phyloP scores from a whole-genome alignment of 2,797 vertebrate genomes.

The Kryptolebias ocellatus region DNA sequence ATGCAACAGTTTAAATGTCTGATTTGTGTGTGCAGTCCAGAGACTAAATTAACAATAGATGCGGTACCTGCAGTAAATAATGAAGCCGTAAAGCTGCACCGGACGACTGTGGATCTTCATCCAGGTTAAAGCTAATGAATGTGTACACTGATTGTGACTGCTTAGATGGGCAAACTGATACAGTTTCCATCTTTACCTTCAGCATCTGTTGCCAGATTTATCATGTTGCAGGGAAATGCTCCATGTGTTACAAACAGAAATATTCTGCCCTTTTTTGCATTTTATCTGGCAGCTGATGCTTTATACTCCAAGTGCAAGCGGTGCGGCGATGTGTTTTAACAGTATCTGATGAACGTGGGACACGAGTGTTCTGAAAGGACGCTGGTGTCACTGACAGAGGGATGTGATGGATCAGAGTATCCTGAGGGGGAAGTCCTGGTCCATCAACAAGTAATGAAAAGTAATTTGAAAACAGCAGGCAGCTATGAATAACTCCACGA shows the following conservation, averaged over 20 bases:
- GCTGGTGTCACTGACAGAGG: slow-evolving; percentile 51
- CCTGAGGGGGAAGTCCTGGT: slow-evolving; percentile 71
- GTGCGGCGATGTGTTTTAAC: slow-evolving; percentile 5
- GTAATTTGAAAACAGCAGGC: slow-evolving; percentile 73
- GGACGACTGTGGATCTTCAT: slow-evolving; percentile 61
- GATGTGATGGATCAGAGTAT: slow-evolving; percentile 71
- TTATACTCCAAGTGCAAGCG: not conserved
- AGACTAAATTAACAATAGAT: not conserved
- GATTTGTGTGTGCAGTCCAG: not conserved
- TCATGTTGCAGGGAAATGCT: slow-evolving; percentile 4
- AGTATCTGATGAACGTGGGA: slow-evolving; percentile 16
- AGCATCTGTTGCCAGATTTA: slow-evolving; percentile 10
- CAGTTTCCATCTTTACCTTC: slow-evolving; percentile 33
- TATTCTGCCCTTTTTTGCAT: slow-evolving; percentile 1
- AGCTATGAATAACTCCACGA: slow-evolving; percentile 62
- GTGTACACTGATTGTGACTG: slow-evolving; percentile 64
- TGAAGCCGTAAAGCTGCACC: slow-evolving; percentile 30
- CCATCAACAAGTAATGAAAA: slow-evolving; percentile 77
- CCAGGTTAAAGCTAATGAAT: slow-evolving; percentile 58
- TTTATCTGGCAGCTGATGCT: slow-evolving; percentile 1
- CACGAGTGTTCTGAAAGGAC: slow-evolving; percentile 39
- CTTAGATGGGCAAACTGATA: slow-evolving; percentile 56
- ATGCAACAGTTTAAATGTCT: no score
- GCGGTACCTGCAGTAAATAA: slow-evolving; percentile 17
- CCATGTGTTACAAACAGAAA: not conserved